phyloP scores from a whole-genome alignment of 2,113 vertebrate species.

The Corydoras maculifer region DNA sequence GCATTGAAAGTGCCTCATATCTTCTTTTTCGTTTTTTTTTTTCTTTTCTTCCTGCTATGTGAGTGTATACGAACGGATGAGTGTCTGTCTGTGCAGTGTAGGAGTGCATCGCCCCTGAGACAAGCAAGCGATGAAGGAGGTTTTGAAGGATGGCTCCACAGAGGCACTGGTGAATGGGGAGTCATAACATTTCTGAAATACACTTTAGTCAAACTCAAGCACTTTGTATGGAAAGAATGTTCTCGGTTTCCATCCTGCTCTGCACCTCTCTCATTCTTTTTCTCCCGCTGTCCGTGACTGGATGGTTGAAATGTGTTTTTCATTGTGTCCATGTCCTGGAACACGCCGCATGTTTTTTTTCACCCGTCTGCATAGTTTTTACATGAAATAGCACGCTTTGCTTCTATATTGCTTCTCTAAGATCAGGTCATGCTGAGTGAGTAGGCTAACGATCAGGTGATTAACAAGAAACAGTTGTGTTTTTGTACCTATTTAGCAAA shows the following conservation, averaged over 20 bases:
- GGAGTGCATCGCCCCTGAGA: constrained; percentile 9
- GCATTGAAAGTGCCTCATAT: background rate
- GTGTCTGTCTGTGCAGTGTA: constrained; percentile 12
- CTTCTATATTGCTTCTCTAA: background rate
- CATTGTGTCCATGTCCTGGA: constrained; percentile 20
- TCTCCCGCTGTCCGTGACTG: constrained; percentile 10
- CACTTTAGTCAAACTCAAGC: constrained; percentile 42
- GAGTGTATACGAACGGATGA: constrained; percentile 14
- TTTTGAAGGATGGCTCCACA: constrained; percentile 33
- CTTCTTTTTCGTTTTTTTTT: background rate
- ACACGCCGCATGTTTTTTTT: constrained; percentile 11
- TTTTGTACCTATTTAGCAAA: no score
- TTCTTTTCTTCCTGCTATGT: background rate
- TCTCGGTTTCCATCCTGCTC: constrained; percentile 16
- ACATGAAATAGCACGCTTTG: constrained; percentile 27
- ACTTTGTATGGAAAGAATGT: constrained; percentile 55
- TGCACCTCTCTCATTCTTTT: constrained; percentile 14
- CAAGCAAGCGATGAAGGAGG: constrained; percentile 12
- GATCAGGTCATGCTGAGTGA: no score
- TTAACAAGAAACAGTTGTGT: no score
- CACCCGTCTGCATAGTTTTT: constrained; percentile 32
- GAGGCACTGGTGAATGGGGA: constrained; percentile 29
- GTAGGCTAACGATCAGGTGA: no score
- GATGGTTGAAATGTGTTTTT: constrained; percentile 34
- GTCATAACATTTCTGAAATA: constrained; percentile 44